phyloP scores from a whole-genome alignment of 2,888 invertebrate genomes.

The Drosophila prostipennis region DNA sequence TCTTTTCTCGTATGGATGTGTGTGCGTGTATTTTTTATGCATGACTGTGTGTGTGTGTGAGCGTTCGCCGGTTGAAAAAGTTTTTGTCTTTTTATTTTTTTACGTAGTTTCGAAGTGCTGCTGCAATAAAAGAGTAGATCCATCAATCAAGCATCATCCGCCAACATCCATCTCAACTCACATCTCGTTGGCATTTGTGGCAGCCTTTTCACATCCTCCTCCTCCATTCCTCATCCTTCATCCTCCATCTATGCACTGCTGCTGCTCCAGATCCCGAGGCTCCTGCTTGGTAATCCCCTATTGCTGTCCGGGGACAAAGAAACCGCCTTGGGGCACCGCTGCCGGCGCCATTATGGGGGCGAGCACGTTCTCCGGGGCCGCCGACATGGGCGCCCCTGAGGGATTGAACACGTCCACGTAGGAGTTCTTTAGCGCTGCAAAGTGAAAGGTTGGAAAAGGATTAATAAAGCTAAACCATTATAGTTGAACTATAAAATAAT shows the following conservation, averaged over 20 bases:
- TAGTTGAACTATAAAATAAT: background rate
- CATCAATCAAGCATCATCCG: background rate
- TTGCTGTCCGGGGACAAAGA: slow-evolving; percentile 81
- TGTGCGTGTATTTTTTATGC: slow-evolving; percentile 7
- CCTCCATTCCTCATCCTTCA: background rate
- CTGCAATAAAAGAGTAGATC: slow-evolving; percentile 13
- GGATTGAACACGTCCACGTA: slow-evolving; percentile 97
- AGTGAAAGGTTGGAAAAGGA: background rate
- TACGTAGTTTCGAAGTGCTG: slow-evolving; percentile 65
- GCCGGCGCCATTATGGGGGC: slow-evolving; percentile 83
- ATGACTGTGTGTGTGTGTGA: slow-evolving; percentile 30
- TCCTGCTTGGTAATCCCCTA: background rate
- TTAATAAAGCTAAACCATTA: background rate
- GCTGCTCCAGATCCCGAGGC: slow-evolving; percentile 1
- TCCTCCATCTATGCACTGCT: background rate
- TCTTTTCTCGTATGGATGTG: slow-evolving; percentile 16
- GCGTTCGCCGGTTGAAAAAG: slow-evolving; percentile 32
- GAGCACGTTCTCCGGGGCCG: slow-evolving; percentile 81
- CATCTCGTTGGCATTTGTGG: slow-evolving; percentile 38
- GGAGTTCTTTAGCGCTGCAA: slow-evolving; percentile 90
- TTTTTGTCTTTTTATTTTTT: slow-evolving; percentile 53
- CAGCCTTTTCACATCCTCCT: background rate
- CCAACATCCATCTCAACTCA: slow-evolving; percentile 11
- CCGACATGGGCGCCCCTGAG: slow-evolving; percentile 84
- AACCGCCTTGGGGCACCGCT: slow-evolving; percentile 82